A percentile compares a stretch with the other conserved stretches of the same genome.
These are phyloP conservation scores for Phyllopteryx taeniolatus DNA, from an alignment of 2,113 vertebrate genomes.

Conservation along the genomic window DNA sequence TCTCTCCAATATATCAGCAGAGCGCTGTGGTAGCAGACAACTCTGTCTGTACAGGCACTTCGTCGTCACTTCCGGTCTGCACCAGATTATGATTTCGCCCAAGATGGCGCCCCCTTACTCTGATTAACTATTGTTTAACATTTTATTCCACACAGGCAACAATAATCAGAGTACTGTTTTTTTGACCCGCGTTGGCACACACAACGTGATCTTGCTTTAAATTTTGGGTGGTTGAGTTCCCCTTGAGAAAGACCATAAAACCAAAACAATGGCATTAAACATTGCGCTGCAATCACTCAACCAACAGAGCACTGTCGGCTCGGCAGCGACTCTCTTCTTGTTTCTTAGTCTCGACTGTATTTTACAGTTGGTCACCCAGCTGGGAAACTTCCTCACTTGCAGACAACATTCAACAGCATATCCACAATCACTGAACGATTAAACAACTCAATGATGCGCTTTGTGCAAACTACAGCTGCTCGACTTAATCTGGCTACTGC, in stretches of 20 bases:
- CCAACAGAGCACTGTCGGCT: constrained; percentile 27
- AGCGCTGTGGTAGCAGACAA: too few species aligned
- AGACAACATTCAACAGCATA: constrained; percentile 16
- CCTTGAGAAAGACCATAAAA: not conserved
- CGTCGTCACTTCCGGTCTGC: too few species aligned
- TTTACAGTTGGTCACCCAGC: constrained; percentile 21
- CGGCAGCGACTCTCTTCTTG: constrained; percentile 11
- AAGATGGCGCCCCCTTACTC: too few species aligned
- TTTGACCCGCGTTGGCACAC: too few species aligned
- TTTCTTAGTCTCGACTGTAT: constrained; percentile 19
- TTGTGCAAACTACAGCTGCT: not conserved
- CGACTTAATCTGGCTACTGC: not conserved
- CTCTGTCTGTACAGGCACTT: too few species aligned
- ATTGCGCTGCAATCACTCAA: constrained; percentile 4
- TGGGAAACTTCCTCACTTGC: constrained; percentile 12
- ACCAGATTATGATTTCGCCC: too few species aligned
- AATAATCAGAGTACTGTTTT: too few species aligned
- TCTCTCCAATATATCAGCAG: too few species aligned
- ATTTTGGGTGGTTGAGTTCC: too few species aligned
- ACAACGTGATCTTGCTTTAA: too few species aligned
- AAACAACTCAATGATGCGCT: not conserved
- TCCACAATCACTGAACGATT: not conserved
- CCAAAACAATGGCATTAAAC: not conserved
- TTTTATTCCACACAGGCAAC: too few species aligned
- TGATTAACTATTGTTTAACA: too few species aligned